Evolutionary conservation across 2,888 invertebrate species (phyloP).

Genomic region (Mimumesa dahlbomi): DNA sequence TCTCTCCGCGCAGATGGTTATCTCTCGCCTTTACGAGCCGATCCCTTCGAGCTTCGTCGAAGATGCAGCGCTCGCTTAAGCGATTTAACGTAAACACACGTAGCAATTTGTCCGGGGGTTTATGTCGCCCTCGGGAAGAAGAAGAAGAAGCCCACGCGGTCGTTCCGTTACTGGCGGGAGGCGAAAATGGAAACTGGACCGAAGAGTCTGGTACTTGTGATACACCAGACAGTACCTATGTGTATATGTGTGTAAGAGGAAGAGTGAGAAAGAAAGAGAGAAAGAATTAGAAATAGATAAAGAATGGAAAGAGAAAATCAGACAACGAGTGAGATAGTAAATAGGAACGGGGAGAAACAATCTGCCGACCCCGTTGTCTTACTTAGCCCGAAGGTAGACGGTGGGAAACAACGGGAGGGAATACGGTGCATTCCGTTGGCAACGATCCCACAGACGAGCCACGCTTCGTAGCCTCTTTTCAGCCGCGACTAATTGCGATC

Average conservation of each 20-base stretch:
- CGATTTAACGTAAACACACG: slow-evolving; percentile 66
- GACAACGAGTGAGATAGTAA: neutral
- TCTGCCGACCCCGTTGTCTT: slow-evolving; percentile 36
- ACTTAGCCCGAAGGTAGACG: slow-evolving; percentile 42
- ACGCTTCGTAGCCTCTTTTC: slow-evolving; percentile 16
- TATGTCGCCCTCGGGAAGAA: slow-evolving; percentile 53
- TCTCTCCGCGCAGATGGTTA: slow-evolving; percentile 51
- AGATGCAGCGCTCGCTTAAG: slow-evolving; percentile 42
- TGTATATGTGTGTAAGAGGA: neutral
- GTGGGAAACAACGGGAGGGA: slow-evolving; percentile 40
- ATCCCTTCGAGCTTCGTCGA: slow-evolving; percentile 24
- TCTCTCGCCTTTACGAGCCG: slow-evolving; percentile 51
- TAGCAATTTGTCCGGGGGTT: slow-evolving; percentile 62
- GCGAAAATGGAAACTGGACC: no score
- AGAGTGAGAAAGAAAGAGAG: slow-evolving; percentile 2
- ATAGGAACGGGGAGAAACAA: slow-evolving; percentile 37
- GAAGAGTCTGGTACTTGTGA: no score
- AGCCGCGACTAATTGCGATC: slow-evolving; percentile 52
- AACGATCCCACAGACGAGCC: slow-evolving; percentile 4
- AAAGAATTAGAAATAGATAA: slow-evolving; percentile 22
- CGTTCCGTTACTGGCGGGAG: slow-evolving; percentile 9
- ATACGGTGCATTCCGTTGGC: slow-evolving; percentile 19
- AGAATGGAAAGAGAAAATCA: slow-evolving; percentile 13
- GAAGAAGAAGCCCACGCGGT: slow-evolving; percentile 47
- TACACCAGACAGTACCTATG: no score